A percentile compares a stretch with the other conserved stretches of the same genome.
These are phyloP conservation scores for Aplysia californica DNA, from an alignment of 1,140 invertebrate species.

Conservation along the genomic window DNA sequence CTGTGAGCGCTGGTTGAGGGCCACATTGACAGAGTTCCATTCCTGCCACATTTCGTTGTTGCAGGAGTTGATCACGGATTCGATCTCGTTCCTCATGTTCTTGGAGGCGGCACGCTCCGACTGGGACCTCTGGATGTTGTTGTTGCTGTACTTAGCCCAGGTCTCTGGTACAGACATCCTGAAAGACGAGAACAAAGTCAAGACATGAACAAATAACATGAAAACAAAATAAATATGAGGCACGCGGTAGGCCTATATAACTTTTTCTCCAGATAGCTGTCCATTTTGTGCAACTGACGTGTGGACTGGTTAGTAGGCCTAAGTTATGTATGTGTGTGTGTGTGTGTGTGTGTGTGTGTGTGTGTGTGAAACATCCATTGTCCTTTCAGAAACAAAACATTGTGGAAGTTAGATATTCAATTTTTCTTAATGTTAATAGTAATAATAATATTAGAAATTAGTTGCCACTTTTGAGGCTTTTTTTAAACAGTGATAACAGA, in stretches of 20 bases:
- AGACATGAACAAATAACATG: no score
- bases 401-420: no score
- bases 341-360: not conserved
- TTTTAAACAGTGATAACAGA: no score
- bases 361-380: no score
- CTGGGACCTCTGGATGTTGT: constrained; percentile 86
- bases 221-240: no score
- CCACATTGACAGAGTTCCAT: constrained; percentile 77
- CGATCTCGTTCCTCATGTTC: constrained; percentile 82
- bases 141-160: constrained; percentile 89
- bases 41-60: constrained; percentile 90
- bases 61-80: constrained; percentile 83
- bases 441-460: no score
- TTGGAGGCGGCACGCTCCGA: constrained; percentile 84
- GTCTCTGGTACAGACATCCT: constrained; percentile 85
- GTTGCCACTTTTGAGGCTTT: no score
- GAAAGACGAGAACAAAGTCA: no score
- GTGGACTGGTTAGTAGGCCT: no score
- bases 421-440: no score
- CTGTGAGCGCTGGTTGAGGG: constrained; percentile 63
- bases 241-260: not conserved
- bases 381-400: not conserved
- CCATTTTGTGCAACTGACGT: no score
- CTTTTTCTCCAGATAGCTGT: no score
- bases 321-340: not conserved